These are phyloP conservation scores for Cossypha caffra DNA, from an alignment of 2,797 vertebrate genomes.

Conservation along the genomic window DNA sequence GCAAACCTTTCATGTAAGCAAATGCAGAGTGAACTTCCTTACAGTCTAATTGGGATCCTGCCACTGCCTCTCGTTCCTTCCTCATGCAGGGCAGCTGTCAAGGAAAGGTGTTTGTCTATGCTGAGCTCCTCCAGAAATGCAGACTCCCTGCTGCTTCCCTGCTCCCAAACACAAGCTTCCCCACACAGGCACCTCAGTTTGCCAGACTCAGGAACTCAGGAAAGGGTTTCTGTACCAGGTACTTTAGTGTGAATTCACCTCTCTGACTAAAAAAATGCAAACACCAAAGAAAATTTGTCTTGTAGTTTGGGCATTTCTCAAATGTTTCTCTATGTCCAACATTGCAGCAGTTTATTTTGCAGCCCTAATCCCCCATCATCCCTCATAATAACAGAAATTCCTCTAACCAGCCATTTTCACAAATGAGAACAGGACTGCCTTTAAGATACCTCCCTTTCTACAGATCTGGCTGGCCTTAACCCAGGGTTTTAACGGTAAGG, in stretches of 20 bases:
- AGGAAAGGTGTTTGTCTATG: background rate
- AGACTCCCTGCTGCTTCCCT: background rate
- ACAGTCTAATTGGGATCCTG: background rate
- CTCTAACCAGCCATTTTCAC: background rate
- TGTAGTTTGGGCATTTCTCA: background rate
- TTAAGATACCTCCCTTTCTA: background rate
- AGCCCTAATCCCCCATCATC: background rate
- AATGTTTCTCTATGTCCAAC: background rate
- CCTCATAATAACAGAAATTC: background rate
- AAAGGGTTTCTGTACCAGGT: background rate
- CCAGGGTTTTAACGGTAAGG: background rate
- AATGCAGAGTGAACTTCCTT: background rate
- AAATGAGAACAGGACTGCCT: background rate
- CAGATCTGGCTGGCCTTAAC: background rate
- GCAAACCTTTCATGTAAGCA: background rate
- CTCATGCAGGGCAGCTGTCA: background rate
- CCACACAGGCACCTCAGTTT: accelerated
- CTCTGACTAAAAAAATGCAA: background rate
- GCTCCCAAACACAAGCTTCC: background rate
- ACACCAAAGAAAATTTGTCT: background rate
- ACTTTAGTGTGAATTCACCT: background rate
- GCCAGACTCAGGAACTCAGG: background rate
- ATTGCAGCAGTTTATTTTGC: background rate
- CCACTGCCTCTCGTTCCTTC: background rate
- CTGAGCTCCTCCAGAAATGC: background rate